These are phyloP conservation scores for Pomatorhinus ruficollis DNA, from an alignment of 2,113 vertebrate species.

Conservation along the genomic window DNA sequence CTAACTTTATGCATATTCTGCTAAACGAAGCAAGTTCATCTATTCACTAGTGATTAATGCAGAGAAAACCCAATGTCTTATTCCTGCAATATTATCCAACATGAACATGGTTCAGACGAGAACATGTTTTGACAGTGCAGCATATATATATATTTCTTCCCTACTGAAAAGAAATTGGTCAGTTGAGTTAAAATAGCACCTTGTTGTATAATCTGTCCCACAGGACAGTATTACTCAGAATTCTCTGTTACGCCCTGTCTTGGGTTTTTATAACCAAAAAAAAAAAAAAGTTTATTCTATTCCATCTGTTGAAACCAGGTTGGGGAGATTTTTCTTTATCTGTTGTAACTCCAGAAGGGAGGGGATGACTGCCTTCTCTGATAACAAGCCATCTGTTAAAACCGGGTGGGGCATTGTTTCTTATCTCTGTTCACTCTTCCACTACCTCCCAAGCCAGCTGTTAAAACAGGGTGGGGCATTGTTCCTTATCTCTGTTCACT, in stretches of 20 bases:
- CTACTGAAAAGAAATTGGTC: background rate
- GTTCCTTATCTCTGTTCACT: too few species aligned
- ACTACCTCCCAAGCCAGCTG: too few species aligned
- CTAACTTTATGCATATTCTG: background rate
- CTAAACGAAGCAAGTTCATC: background rate
- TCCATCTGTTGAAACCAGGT: too few species aligned
- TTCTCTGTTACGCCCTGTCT: background rate
- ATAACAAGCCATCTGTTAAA: too few species aligned
- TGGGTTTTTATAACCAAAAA: too few species aligned
- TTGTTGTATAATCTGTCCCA: background rate
- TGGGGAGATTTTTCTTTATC: too few species aligned
- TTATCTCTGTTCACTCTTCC: too few species aligned
- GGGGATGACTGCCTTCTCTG: too few species aligned
- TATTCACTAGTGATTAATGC: background rate
- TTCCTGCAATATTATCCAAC: background rate
- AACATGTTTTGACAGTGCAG: background rate
- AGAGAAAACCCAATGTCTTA: background rate
- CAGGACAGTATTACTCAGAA: background rate
- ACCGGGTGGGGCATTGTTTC: too few species aligned
- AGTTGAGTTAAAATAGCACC: background rate
- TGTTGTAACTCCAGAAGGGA: too few species aligned
- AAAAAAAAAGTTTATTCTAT: too few species aligned
- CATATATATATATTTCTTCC: background rate
- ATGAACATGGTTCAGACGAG: background rate
- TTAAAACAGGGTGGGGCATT: too few species aligned